Evolutionary conservation across 2,113 vertebrate genomes (phyloP).

Genomic region (Taurulus bubalis): DNA sequence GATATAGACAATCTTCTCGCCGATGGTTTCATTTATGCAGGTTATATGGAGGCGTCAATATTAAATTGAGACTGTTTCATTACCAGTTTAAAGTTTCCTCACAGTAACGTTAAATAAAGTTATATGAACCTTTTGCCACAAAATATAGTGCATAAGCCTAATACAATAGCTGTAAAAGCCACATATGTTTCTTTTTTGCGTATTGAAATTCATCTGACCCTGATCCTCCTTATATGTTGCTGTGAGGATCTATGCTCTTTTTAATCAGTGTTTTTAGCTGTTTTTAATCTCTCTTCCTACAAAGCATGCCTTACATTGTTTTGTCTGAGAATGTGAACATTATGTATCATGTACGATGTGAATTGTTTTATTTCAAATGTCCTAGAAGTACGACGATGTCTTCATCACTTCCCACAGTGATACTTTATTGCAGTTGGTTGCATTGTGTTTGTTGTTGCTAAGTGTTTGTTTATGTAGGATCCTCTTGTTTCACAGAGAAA

Average conservation of each 20-base stretch:
- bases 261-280: constrained; percentile 1
- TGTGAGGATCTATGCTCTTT: constrained; percentile 36
- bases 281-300: not conserved
- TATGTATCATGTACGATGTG: constrained; percentile 13
- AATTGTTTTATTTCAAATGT: constrained; percentile 12
- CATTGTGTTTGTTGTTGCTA: constrained; percentile 13
- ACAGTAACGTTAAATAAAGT: not conserved
- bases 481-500: constrained; percentile 14
- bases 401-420: constrained; percentile 4
- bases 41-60: too few relatives aligned
- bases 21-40: too few relatives aligned
- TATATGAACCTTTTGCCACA: not conserved
- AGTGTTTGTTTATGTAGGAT: constrained; percentile 5
- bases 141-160: constrained; percentile 12
- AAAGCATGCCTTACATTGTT: constrained; percentile 31
- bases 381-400: constrained; percentile 2
- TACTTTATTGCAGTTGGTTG: not conserved
- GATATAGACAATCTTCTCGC: too few relatives aligned
- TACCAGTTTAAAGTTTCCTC: too few relatives aligned
- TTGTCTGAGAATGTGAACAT: not conserved
- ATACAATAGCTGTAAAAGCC: not conserved
- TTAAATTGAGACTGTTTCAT: too few relatives aligned
- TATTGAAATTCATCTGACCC: constrained; percentile 1
- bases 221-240: constrained; percentile 21
- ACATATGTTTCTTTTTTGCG: not conserved